phyloP scores from a whole-genome alignment of 2,113 vertebrate genomes.

The Fukomys damarensis region DNA sequence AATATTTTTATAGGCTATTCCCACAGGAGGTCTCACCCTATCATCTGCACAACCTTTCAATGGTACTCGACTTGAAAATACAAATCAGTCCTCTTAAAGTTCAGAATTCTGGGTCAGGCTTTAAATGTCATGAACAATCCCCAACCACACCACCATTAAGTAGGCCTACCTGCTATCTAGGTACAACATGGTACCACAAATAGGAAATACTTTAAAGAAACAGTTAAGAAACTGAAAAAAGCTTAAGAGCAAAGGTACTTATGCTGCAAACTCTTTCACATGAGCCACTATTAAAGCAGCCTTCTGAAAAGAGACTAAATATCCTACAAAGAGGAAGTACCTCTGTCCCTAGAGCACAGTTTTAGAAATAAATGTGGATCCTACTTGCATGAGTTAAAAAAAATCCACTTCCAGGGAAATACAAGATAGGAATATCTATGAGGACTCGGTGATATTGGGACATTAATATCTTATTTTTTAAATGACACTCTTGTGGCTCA shows the following conservation, averaged over 20 bases:
- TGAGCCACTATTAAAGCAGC: background rate
- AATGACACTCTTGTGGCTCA: background rate
- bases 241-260: background rate
- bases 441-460: background rate
- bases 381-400: background rate
- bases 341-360: background rate
- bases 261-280: background rate
- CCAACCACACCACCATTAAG: background rate
- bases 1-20: background rate
- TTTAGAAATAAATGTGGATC: slow-evolving; percentile 3
- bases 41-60: background rate
- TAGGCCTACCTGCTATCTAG: background rate
- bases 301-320: background rate
- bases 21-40: background rate
- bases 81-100: slow-evolving; percentile 3
- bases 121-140: slow-evolving; percentile 9
- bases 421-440: background rate
- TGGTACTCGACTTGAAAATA: background rate
- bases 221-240: background rate
- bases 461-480: background rate
- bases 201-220: slow-evolving; percentile 4
- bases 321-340: background rate
- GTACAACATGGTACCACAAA: background rate
- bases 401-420: slow-evolving; percentile 13
- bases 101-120: background rate